These are phyloP conservation scores for Drosophila dunni DNA, from an alignment of 1,140 invertebrate species.

Conservation along the genomic window DNA sequence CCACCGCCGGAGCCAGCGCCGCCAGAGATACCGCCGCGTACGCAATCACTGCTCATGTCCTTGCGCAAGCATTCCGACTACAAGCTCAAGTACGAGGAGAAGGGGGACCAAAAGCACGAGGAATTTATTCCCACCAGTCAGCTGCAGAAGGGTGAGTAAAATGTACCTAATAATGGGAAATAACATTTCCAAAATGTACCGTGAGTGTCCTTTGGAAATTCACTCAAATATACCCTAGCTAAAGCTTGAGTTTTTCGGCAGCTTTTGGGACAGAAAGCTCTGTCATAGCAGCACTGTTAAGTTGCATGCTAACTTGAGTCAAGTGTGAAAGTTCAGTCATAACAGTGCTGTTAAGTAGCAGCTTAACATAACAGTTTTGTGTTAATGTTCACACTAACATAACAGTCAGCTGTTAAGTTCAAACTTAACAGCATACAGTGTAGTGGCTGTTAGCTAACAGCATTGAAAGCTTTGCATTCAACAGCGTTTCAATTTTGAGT, in stretches of 20 bases:
- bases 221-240: not conserved
- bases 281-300: constrained; percentile 9
- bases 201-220: not conserved
- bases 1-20: constrained; percentile 89
- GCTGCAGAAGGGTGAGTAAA: constrained; percentile 78
- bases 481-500: no score
- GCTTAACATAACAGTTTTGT: not conserved
- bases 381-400: not conserved
- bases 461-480: not conserved
- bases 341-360: not conserved
- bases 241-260: not conserved
- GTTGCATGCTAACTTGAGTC: not conserved
- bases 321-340: not conserved
- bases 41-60: constrained; percentile 87
- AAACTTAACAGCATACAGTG: not conserved
- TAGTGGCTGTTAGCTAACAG: not conserved
- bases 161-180: constrained; percentile 10
- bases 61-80: constrained; percentile 82
- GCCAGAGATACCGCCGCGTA: constrained; percentile 88
- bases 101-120: constrained; percentile 84
- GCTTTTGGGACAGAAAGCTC: constrained; percentile 30
- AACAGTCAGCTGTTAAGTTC: not conserved
- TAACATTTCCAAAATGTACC: constrained; percentile 5
- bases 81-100: constrained; percentile 84
- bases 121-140: constrained; percentile 84